A percentile compares a stretch with the other conserved stretches of the same genome.
Evolutionary conservation across 2,888 invertebrate genomes (phyloP).

Genomic region (Drosophila bunnanda): DNA sequence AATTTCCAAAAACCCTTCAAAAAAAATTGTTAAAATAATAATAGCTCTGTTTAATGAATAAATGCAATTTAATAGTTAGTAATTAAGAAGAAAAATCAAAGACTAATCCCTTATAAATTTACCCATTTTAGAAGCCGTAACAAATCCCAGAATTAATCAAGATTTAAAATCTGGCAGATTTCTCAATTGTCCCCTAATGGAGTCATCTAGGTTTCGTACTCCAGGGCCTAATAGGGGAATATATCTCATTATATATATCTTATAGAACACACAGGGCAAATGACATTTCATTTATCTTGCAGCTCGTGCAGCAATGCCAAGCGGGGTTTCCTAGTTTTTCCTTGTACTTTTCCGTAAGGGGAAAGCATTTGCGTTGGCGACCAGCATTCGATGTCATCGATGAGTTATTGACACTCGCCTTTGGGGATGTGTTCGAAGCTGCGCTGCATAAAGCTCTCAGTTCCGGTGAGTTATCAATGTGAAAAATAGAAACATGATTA

Average conservation of each 20-base stretch:
- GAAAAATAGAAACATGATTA: conserved; percentile 76
- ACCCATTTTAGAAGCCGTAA: not conserved
- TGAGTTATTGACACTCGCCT: conserved; percentile 52
- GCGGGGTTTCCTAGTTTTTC: conserved; percentile 47
- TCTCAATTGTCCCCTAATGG: conserved; percentile 22
- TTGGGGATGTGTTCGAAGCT: too few relatives aligned
- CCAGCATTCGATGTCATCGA: conserved; percentile 60
- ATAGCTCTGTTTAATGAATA: not conserved
- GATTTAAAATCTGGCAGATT: conserved; percentile 3
- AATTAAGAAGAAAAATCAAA: not conserved
- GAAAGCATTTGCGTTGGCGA: conserved; percentile 42
- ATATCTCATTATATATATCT: conserved; percentile 17
- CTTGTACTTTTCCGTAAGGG: conserved; percentile 15
- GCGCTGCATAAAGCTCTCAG: conserved; percentile 54
- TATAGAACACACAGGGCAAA: conserved; percentile 53
- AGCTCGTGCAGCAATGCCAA: conserved; percentile 49
- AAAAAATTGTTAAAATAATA: not conserved
- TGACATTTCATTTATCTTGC: conserved; percentile 74
- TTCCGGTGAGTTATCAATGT: conserved; percentile 75
- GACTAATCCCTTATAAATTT: not conserved
- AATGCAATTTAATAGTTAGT: not conserved
- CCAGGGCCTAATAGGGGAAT: conserved; percentile 36
- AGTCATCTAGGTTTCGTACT: conserved; percentile 28
- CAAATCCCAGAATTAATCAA: conserved; percentile 7
- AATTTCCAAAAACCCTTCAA: too few relatives aligned